Conservation (phyloP, 2,888 invertebrate species). For the Leistus spinibarbis region DNA sequence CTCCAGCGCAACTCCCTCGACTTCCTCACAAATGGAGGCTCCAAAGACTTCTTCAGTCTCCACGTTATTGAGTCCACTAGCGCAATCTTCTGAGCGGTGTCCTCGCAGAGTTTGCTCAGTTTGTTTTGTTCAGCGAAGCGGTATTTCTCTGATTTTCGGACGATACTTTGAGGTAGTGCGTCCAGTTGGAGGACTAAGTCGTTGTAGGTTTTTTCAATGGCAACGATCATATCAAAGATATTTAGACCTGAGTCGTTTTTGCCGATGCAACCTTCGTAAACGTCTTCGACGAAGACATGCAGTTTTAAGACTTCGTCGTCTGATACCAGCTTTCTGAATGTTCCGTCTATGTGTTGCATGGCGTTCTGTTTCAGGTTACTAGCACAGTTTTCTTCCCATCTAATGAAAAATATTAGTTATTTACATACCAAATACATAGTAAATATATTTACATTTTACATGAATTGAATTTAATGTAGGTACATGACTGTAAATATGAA, state of each 20-base stretch:
- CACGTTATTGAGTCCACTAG: conserved; percentile 59
- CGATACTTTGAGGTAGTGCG: conserved; percentile 60
- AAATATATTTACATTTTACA: no score
- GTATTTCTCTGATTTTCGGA: conserved; percentile 60
- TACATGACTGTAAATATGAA: background rate
- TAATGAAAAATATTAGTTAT: conserved; percentile 40
- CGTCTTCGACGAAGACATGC: conserved; percentile 66
- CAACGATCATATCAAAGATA: conserved; percentile 63
- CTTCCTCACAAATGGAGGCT: conserved; percentile 48
- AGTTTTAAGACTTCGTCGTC: conserved; percentile 64
- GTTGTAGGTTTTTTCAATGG: conserved; percentile 64
- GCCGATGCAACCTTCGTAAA: conserved; percentile 65
- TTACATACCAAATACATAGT: background rate
- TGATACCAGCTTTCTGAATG: conserved; percentile 64
- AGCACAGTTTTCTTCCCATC: conserved; percentile 61
- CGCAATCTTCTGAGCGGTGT: conserved; percentile 64
- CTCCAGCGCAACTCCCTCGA: conserved; percentile 46
- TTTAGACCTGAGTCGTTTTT: conserved; percentile 65
- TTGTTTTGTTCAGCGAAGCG: conserved; percentile 60
- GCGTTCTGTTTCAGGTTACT: conserved; percentile 61
- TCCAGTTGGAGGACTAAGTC: conserved; percentile 59
- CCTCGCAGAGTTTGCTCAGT: conserved; percentile 61
- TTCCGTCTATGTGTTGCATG: conserved; percentile 61
- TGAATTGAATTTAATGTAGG: no score
- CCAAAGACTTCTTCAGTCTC: conserved; percentile 56